Conservation (phyloP, 2,888 invertebrate species). For the Gastrophysa polygoni region DNA sequence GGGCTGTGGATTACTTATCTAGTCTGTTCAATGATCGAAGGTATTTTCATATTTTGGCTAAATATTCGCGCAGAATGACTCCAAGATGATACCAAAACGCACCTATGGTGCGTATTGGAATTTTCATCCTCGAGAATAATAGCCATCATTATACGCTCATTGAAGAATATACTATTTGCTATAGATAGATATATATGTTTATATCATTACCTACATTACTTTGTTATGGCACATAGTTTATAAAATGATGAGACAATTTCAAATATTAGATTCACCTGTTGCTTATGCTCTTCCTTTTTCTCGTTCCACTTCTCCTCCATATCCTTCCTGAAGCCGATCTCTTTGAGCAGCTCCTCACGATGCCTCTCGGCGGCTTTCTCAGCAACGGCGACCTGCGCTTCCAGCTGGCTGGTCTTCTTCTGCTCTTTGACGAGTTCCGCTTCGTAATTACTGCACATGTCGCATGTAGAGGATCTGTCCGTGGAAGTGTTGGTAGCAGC, state of each 20-base stretch:
- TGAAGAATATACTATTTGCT: no score
- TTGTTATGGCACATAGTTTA: no score
- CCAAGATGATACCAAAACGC: no score
- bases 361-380: constrained; percentile 66
- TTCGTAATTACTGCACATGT: constrained; percentile 89
- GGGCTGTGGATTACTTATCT: no score
- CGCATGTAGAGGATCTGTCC: constrained; percentile 65
- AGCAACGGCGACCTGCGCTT: constrained; percentile 56
- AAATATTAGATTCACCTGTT: constrained; percentile 60
- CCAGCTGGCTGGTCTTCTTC: constrained; percentile 62
- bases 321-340: constrained; percentile 74
- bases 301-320: constrained; percentile 81
- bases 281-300: constrained; percentile 74
- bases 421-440: constrained; percentile 82
- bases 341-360: constrained; percentile 71
- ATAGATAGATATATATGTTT: no score
- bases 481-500: constrained; percentile 50
- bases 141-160: no score
- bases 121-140: no score
- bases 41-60: no score
- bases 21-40: no score
- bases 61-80: no score
- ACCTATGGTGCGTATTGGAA: no score
- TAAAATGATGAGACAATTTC: background rate
- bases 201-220: no score